Percentiles rank a stretch among this genome's conserved stretches.
phyloP scores from a whole-genome alignment of 2,113 vertebrate genomes.

The Brachirus orientalis region DNA sequence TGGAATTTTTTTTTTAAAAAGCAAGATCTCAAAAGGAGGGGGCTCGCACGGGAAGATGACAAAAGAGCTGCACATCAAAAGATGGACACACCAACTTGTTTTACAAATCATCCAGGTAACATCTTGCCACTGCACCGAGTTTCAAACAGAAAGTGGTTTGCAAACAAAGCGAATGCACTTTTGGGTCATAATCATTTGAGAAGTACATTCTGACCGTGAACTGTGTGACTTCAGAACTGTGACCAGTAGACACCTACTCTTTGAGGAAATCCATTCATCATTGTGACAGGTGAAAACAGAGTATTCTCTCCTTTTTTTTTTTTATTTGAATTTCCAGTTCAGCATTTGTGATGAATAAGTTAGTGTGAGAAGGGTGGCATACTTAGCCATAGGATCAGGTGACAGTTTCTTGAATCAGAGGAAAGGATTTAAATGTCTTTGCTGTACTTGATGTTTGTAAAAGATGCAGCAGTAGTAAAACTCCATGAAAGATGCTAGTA shows the following conservation, averaged over 20 bases:
- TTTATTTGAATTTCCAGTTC: conserved; percentile 34
- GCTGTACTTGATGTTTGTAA: too few relatives aligned
- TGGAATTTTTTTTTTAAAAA: conserved; percentile 25
- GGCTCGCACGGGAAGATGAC: conserved; percentile 11
- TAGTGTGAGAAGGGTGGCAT: not conserved
- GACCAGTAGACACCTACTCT: not conserved
- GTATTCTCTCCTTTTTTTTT: conserved; percentile 10
- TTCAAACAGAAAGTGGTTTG: conserved; percentile 22
- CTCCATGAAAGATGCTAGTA: too few relatives aligned
- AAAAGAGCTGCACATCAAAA: conserved; percentile 69
- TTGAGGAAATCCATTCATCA: conserved; percentile 31
- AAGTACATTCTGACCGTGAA: conserved; percentile 18
- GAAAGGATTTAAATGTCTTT: too few relatives aligned
- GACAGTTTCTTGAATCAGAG: not conserved
- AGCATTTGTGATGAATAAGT: conserved; percentile 24
- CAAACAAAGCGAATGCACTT: conserved; percentile 30
- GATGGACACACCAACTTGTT: conserved; percentile 51
- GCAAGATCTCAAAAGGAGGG: conserved; percentile 37
- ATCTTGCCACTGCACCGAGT: conserved; percentile 4
- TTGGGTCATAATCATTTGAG: conserved; percentile 9
- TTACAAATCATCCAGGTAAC: conserved; percentile 54
- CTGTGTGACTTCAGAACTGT: not conserved
- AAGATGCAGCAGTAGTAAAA: not conserved
- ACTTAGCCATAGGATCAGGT: not conserved
- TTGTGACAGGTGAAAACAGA: conserved; percentile 26